Conservation (phyloP, 2,113 vertebrate genomes). For the Psittacara wagleri region DNA sequence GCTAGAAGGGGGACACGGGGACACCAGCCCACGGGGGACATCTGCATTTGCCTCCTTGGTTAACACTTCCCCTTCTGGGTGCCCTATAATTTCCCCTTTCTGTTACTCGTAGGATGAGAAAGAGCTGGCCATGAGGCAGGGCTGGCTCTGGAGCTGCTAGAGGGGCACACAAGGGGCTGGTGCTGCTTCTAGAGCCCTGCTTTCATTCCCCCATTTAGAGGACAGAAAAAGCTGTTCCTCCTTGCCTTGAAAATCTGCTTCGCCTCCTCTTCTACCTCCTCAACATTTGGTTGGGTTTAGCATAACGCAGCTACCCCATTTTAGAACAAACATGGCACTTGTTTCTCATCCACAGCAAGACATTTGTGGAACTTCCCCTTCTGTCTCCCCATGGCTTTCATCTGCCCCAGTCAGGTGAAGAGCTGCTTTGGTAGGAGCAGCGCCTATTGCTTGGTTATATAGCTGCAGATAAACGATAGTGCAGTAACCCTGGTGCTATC, state of each 20-base stretch:
- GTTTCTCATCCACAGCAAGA: not conserved
- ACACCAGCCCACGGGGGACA: not conserved
- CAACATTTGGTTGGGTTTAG: slow-evolving; percentile 9
- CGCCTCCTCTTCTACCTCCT: slow-evolving; percentile 18
- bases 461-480: not conserved
- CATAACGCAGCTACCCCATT: not conserved
- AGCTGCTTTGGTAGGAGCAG: not conserved
- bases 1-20: not conserved
- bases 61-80: not conserved
- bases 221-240: not conserved
- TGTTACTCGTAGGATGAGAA: not conserved
- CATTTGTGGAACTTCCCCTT: not conserved
- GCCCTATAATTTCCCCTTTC: not conserved
- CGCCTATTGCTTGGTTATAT: not conserved
- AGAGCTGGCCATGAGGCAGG: fast-evolving
- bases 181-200: not conserved
- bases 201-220: not conserved
- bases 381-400: not conserved
- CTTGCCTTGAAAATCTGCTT: slow-evolving; percentile 37
- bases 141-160: not conserved
- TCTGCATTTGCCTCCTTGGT: not conserved
- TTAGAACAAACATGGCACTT: not conserved
- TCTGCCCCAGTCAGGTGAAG: not conserved
- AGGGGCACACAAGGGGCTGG: not conserved
- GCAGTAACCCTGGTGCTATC: not conserved